These are phyloP conservation scores for Drosophila tani DNA, from an alignment of 1,140 invertebrate genomes.

Conservation along the genomic window DNA sequence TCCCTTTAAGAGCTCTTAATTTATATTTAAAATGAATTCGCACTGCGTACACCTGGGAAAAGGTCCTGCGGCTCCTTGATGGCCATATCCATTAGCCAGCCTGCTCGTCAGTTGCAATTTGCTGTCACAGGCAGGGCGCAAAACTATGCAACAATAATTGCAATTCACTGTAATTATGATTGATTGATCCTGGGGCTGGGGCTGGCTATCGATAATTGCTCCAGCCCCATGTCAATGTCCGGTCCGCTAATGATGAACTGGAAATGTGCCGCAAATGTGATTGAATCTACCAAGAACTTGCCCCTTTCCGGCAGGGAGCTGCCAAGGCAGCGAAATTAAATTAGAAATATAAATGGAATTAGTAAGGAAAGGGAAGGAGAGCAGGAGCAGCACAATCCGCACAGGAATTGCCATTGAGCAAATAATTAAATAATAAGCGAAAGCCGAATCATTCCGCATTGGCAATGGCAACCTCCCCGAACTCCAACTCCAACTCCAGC, in stretches of 20 bases:
- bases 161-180: conserved; percentile 82
- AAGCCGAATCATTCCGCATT: conserved; percentile 52
- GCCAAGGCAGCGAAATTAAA: conserved; percentile 72
- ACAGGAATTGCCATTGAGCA: conserved; percentile 68
- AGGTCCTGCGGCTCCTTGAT: not conserved
- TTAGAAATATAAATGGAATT: conserved; percentile 45
- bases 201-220: conserved; percentile 47
- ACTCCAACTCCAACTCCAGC: conserved; percentile 13
- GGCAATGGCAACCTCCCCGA: conserved; percentile 59
- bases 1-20: not conserved
- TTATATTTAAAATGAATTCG: not conserved
- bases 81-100: conserved; percentile 48
- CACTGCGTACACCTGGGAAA: conserved; percentile 18
- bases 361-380: not conserved
- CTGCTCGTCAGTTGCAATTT: conserved; percentile 62
- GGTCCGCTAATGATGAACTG: conserved; percentile 77
- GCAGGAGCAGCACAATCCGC: conserved; percentile 28
- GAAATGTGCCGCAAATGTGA: conserved; percentile 66
- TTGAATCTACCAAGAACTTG: conserved; percentile 25
- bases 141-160: conserved; percentile 80
- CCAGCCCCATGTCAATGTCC: conserved; percentile 68
- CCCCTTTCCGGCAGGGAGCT: conserved; percentile 52
- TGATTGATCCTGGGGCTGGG: conserved; percentile 59
- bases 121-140: conserved; percentile 1
- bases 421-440: conserved; percentile 82